phyloP scores from a whole-genome alignment of 2,113 vertebrate species.

The Channa argus region DNA sequence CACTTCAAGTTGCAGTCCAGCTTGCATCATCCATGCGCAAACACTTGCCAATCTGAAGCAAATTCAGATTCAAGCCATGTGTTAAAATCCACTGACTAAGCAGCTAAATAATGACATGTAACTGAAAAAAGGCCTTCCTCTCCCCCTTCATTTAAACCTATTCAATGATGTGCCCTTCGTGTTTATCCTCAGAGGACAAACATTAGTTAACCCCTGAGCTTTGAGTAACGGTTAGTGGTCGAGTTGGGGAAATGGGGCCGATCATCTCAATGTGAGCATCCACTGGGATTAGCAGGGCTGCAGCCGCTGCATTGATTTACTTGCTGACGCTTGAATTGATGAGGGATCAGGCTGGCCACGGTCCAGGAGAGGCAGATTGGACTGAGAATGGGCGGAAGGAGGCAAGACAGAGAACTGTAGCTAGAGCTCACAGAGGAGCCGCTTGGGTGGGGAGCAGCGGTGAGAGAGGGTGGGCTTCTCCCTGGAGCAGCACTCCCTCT shows the following conservation, averaged over 20 bases:
- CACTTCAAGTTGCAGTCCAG: constrained; percentile 41
- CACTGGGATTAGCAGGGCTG: constrained; percentile 61
- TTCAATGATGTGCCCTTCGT: constrained; percentile 59
- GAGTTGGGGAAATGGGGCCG: constrained; percentile 45
- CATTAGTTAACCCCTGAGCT: constrained; percentile 76
- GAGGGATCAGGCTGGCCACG: constrained; percentile 75
- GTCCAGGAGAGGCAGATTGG: constrained; percentile 76
- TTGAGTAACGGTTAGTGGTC: constrained; percentile 66
- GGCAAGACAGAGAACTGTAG: constrained; percentile 47
- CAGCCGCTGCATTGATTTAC: constrained; percentile 81
- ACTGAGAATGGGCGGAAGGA: constrained; percentile 32
- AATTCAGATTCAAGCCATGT: constrained; percentile 55
- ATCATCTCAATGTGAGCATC: constrained; percentile 62
- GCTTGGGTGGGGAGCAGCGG: constrained; percentile 41
- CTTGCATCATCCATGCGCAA: constrained; percentile 45
- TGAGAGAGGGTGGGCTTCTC: constrained; percentile 47
- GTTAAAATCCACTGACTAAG: constrained; percentile 46
- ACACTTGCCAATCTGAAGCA: constrained; percentile 42
- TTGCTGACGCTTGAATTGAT: constrained; percentile 84
- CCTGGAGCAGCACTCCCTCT: constrained; percentile 46
- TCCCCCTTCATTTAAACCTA: constrained; percentile 32
- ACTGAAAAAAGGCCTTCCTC: background rate
- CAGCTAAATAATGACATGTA: constrained; percentile 35
- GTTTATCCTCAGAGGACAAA: constrained; percentile 78
- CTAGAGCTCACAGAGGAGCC: constrained; percentile 48